These are phyloP conservation scores for Parelbella ahira DNA, from an alignment of 2,888 invertebrate genomes.

Conservation along the genomic window DNA sequence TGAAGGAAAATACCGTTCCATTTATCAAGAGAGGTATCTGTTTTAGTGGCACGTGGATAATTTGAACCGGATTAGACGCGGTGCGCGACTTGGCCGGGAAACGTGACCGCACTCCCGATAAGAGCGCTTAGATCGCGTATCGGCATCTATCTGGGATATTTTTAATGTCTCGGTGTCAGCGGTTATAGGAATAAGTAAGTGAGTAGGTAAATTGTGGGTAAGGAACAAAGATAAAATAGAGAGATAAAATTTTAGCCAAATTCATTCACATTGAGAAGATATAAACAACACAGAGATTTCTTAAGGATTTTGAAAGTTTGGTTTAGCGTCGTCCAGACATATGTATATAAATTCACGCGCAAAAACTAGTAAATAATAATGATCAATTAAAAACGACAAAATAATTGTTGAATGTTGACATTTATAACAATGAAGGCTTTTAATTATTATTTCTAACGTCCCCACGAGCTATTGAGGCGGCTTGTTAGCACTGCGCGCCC, in stretches of 20 bases:
- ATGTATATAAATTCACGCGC: too few species aligned
- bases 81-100: slow-evolving; percentile 37
- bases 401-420: too few species aligned
- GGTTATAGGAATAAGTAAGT: too few species aligned
- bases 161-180: slow-evolving; percentile 9
- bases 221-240: too few species aligned
- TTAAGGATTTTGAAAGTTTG: too few species aligned
- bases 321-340: too few species aligned
- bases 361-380: too few species aligned
- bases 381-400: too few species aligned
- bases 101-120: slow-evolving; percentile 58
- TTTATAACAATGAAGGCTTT: not conserved
- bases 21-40: slow-evolving; percentile 20
- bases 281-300: too few species aligned
- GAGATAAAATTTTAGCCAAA: too few species aligned
- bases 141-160: slow-evolving; percentile 44
- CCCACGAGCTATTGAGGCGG: slow-evolving; percentile 1
- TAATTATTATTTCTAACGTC: slow-evolving; percentile 7
- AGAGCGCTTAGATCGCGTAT: slow-evolving; percentile 42
- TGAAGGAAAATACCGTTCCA: slow-evolving; percentile 4
- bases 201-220: too few species aligned
- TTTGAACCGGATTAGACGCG: slow-evolving; percentile 41
- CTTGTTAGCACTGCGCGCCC: not conserved
- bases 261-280: too few species aligned
- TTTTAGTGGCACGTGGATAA: slow-evolving; percentile 45